Percentiles rank a stretch among this genome's conserved stretches.
Conservation (phyloP, 1,140 invertebrate genomes). For the Brachionus calyciflorus region DNA sequence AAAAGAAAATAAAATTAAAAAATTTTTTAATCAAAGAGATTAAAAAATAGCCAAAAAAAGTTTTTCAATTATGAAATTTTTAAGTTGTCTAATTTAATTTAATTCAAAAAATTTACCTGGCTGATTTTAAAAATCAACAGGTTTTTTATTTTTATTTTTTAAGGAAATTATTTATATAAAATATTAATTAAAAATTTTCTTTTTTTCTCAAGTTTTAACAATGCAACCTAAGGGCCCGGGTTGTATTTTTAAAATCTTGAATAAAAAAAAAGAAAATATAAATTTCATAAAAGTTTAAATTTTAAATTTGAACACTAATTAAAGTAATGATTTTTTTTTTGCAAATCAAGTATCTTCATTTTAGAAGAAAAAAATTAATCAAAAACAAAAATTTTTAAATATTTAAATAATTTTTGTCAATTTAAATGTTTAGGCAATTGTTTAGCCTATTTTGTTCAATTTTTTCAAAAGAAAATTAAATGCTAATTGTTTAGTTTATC, state of each 20-base stretch:
- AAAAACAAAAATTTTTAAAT: not conserved
- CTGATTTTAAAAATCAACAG: no score
- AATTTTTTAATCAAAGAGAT: slow-evolving; percentile 33
- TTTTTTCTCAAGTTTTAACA: no score
- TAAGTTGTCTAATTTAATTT: not conserved
- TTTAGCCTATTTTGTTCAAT: not conserved
- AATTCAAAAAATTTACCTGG: not conserved
- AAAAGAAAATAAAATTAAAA: slow-evolving; percentile 40
- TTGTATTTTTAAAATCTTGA: not conserved
- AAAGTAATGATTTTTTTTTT: not conserved
- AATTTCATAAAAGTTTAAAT: no score
- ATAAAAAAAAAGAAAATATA: no score
- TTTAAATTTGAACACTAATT: not conserved
- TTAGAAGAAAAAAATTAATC: slow-evolving; percentile 12
- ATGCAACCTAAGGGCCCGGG: slow-evolving; percentile 13
- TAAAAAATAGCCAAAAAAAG: not conserved
- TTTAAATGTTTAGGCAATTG: not conserved
- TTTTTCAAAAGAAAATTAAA: no score
- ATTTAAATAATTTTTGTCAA: not conserved
- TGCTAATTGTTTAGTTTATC: no score
- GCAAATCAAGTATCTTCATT: no score
- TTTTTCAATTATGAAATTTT: not conserved
- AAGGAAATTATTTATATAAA: no score
- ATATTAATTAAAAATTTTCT: no score
- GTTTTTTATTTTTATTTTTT: no score